Evolutionary conservation across 2,797 vertebrate genomes (phyloP).

Genomic region (Gallinago nigripennis): DNA sequence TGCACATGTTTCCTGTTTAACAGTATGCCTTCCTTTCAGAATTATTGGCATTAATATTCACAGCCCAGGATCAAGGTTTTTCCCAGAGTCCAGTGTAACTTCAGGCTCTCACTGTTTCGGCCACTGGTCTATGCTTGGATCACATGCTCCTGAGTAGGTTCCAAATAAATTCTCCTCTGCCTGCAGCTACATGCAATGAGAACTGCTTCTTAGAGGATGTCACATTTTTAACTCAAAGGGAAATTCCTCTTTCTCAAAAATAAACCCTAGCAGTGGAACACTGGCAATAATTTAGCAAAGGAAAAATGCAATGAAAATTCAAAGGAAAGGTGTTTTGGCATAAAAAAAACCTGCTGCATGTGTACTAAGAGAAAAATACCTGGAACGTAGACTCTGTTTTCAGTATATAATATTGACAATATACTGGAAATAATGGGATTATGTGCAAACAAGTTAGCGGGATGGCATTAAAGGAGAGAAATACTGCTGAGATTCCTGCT

Average conservation of each 20-base stretch:
- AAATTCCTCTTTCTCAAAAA: neutral
- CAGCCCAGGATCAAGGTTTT: neutral
- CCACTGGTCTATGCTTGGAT: neutral
- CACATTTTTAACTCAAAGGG: neutral
- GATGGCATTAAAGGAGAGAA: neutral
- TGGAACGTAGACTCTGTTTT: neutral
- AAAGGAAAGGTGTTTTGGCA: neutral
- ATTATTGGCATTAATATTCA: neutral
- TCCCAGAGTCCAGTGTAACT: neutral
- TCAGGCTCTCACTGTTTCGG: neutral
- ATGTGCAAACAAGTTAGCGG: neutral
- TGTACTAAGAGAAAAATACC: neutral
- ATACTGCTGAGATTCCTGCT: neutral
- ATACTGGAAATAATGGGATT: neutral
- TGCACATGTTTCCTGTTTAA: slow-evolving; percentile 21
- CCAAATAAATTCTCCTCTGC: neutral
- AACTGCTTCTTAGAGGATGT: neutral
- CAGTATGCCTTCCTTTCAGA: neutral
- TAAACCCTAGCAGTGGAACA: neutral
- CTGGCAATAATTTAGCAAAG: neutral
- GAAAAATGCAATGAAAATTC: neutral
- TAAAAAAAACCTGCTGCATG: neutral
- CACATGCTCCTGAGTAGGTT: fast-evolving
- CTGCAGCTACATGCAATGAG: neutral
- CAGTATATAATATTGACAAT: neutral